Base-by-base conservation (phyloP, 2,888 invertebrate genomes). In the Hofmannophila pseudospretella region DNA sequence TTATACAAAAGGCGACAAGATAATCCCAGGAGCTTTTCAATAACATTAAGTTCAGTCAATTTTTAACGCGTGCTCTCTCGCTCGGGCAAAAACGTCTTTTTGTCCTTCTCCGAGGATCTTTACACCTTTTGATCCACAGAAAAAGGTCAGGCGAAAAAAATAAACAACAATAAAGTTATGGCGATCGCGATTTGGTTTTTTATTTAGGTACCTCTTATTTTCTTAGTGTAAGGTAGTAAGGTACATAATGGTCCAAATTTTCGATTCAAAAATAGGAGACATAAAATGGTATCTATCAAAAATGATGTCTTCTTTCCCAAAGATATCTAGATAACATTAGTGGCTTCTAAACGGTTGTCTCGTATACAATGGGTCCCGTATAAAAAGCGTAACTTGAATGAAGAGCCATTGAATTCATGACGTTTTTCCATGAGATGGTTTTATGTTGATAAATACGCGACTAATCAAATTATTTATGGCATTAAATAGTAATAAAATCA, bases 381-480 rank as follows among this genome's bases (percentile, higher is more conserved):
- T 53, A 55, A 66, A 59, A 49, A 47, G 36, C 42, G 16, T 16
- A 47, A 47, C 49, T 51, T 54, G 58, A 62, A 53, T 68, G 57
- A 61, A 63, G 52, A 58, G 51, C 50, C 42, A 44, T 10, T 78
- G 68, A 75, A 82, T 76, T 68, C 65, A 31, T 82, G 85, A 85
- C 81, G 70, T 84, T 81, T 82, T 81, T 78, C 77, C 79, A 64
- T 64, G 58, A 63, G 81, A 86, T 79, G 77, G 66, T 73, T 78
- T 70, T 71, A 68, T 77, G 75, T 78, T 84, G 85, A 86, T 85
- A 85, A 82, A 86, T 84, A 82, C 74, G 79, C 58, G 71, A 79
- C 85, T 86, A 85, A 86, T 86, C 84, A 80, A 85, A 85, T 86
- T 85, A 85, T 85, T 85, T 85, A 86, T 82, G 86, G 85, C 60